Evolutionary conservation across 2,113 vertebrate species (phyloP), one percentile per base, ranked within the genome.

Genomic region (Apaloderma vittatum): DNA sequence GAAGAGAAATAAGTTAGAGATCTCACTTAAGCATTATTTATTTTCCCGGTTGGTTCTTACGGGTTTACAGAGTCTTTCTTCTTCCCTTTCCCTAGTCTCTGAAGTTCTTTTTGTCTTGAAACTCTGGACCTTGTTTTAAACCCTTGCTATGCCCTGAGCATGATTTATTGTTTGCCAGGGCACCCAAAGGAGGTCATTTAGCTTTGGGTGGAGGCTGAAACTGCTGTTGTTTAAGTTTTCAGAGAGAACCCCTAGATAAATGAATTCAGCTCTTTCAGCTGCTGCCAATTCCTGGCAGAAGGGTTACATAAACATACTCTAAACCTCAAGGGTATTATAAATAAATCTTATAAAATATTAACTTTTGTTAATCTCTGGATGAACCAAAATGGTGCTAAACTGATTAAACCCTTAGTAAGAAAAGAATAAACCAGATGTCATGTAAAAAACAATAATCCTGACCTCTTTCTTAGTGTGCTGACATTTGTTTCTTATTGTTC

Each of bases 291-390:
- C 66, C 58, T 97, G 84, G 74, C 73, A 95, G 81, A 95, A 97
- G 87, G 93, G 94, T 96, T 96, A 95, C 84, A 91, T 96, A 96
- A 96, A 96, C 90, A 96, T 93, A 91, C 90, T 83, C 74, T 90
- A 96, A 96, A 88, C 84, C 93, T 90, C 85, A 76, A 93, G 87
- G 40, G 95, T 94, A 88, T 96, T 96, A 94, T 97, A 97, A 96
- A 95, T 94, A 96, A 96, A 94, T 96, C 94, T 87, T 95, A 82
- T 82, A 96, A 96, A 96, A 95, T 88, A 87, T 40, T 92, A 92
- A 96, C 76, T 86, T 94, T 55, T 61, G 54, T 81, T 86, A 83
- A 88, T 96, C 87, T 93, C 71, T 45, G 48, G 65, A 74, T 90
- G 78, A 94, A 92, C 73, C 46, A 75, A 90, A 93, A 80, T 48